phyloP scores from a whole-genome alignment of 2,888 invertebrate genomes.

The Lasius platythorax region DNA sequence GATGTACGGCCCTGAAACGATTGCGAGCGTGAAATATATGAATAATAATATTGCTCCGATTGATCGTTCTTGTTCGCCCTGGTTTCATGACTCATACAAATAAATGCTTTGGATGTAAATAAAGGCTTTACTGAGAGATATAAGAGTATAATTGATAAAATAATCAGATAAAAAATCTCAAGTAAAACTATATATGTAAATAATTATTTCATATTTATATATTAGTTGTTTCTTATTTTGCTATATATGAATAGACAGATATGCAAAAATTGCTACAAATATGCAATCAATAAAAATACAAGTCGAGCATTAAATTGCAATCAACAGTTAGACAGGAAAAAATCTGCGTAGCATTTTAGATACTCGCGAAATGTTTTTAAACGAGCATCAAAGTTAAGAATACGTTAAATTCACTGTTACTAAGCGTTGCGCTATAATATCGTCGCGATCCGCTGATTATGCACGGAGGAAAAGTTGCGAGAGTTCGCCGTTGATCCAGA shows the following conservation, averaged over 20 bases:
- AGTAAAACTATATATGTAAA: neutral
- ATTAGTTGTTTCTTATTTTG: neutral
- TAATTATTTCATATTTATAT: neutral
- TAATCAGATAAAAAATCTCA: neutral
- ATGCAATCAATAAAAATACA: neutral
- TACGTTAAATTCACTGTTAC: conserved; percentile 25
- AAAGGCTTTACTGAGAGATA: neutral
- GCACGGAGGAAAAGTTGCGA: conserved; percentile 51
- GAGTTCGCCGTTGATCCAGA: conserved; percentile 33
- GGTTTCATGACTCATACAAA: neutral
- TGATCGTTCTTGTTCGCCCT: conserved; percentile 10
- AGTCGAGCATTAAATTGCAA: neutral
- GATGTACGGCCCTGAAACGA: neutral
- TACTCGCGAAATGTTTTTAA: neutral
- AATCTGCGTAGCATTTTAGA: neutral
- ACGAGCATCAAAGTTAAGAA: neutral
- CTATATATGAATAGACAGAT: neutral
- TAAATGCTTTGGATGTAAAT: neutral
- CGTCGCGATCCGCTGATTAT: conserved; percentile 31
- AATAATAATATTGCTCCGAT: conserved; percentile 33
- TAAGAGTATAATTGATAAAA: neutral
- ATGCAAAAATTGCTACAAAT: neutral
- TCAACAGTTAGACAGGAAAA: neutral
- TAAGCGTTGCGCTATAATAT: conserved; percentile 17
- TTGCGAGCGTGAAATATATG: neutral